These are phyloP conservation scores for Trissolcus basalis DNA, from an alignment of 1,140 invertebrate genomes.

Conservation along the genomic window DNA sequence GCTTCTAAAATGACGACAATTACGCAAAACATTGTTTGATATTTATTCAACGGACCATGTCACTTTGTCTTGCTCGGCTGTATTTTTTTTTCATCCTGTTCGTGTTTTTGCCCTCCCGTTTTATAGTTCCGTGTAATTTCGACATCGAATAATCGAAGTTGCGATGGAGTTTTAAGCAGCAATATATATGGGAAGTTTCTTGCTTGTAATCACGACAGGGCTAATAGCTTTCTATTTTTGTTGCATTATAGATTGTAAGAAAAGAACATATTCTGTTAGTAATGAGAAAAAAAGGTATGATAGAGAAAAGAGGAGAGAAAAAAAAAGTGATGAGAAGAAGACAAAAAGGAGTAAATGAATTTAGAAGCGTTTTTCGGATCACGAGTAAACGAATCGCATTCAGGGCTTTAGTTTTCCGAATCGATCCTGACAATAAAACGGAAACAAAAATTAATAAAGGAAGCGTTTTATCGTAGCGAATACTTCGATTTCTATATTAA, in stretches of 20 bases:
- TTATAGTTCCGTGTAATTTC: conserved; percentile 43
- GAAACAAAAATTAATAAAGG: conserved; percentile 36
- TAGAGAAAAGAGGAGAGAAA: conserved; percentile 7
- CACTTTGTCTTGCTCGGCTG: conserved; percentile 12
- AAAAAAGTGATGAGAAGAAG: not conserved
- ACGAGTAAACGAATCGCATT: conserved; percentile 8
- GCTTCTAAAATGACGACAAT: no score
- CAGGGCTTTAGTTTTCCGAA: conserved; percentile 11
- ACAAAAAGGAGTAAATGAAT: conserved; percentile 7
- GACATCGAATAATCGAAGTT: conserved; percentile 56
- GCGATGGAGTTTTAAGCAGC: conserved; percentile 55
- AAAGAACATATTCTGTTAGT: not conserved
- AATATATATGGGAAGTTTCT: conserved; percentile 58
- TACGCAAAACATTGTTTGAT: conserved; percentile 15
- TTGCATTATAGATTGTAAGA: conserved; percentile 33
- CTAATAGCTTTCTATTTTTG: conserved; percentile 56
- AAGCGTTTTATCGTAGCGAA: conserved; percentile 30
- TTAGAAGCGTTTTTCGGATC: conserved; percentile 4
- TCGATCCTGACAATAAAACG: conserved; percentile 22
- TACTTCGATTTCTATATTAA: conserved; percentile 56
- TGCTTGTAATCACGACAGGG: conserved; percentile 45
- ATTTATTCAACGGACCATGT: conserved; percentile 18
- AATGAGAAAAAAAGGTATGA: not conserved
- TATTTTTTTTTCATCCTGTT: conserved; percentile 8
- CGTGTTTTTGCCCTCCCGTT: conserved; percentile 13